phyloP scores from a whole-genome alignment of 1,140 invertebrate genomes.

The Uloborus diversus region DNA sequence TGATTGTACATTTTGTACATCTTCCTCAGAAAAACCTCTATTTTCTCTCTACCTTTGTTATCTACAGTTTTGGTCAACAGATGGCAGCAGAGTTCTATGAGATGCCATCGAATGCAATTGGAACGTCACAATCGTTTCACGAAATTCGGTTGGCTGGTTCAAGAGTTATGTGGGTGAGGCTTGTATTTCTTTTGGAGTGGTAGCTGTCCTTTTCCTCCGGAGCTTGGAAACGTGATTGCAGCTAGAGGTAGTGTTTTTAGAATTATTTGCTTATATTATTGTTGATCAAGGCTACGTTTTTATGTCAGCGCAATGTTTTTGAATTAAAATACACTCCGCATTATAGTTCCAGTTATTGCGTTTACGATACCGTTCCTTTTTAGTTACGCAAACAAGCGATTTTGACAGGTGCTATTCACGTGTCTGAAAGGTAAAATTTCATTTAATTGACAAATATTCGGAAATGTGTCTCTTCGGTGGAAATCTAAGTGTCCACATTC shows the following conservation, averaged over 20 bases:
- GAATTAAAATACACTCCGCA: too few relatives aligned
- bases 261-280: slow-evolving; percentile 36
- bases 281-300: neutral
- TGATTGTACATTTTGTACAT: too few relatives aligned
- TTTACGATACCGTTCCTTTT: too few relatives aligned
- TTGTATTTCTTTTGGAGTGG: slow-evolving; percentile 42
- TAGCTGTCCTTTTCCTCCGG: slow-evolving; percentile 14
- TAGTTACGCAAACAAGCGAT: neutral
- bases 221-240: slow-evolving; percentile 25
- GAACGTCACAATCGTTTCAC: too few relatives aligned
- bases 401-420: slow-evolving; percentile 44
- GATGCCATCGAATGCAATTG: neutral
- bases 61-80: slow-evolving; percentile 18
- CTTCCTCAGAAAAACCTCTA: too few relatives aligned
- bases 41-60: too few relatives aligned
- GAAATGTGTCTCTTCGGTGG: too few relatives aligned
- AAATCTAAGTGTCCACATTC: too few relatives aligned
- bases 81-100: slow-evolving; percentile 31
- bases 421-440: neutral
- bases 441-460: neutral
- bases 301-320: neutral
- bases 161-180: slow-evolving; percentile 53
- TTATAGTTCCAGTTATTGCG: too few relatives aligned
- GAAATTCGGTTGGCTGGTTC: slow-evolving; percentile 29
- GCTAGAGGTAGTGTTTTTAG: slow-evolving; percentile 28